Conservation (phyloP, 2,113 vertebrate genomes). For the Hypomesus transpacificus region DNA sequence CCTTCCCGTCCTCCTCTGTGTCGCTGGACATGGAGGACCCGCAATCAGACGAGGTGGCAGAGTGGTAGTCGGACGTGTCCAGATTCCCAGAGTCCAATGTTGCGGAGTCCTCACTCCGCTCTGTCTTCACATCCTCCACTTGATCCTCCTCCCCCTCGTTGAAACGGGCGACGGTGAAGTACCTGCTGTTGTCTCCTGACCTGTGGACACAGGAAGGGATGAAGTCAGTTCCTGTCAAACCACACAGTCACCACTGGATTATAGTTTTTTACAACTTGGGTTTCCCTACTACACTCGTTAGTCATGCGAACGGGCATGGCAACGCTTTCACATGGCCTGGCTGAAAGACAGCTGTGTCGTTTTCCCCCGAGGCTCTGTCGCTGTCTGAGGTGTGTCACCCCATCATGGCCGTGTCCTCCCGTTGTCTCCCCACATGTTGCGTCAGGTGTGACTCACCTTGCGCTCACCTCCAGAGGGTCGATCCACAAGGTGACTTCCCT, state of each 20-base stretch:
- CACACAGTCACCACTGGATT: not conserved
- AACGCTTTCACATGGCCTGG: not conserved
- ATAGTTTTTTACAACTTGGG: no score
- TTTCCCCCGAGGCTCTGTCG: not conserved
- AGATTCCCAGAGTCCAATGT: conserved; percentile 25
- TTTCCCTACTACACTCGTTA: no score
- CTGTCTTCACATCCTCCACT: conserved; percentile 16
- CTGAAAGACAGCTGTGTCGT: not conserved
- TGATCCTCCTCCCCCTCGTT: conserved; percentile 34
- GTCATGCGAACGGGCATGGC: no score
- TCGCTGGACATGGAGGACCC: conserved; percentile 68
- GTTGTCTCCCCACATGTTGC: no score
- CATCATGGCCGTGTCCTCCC: no score
- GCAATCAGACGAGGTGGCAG: conserved; percentile 73
- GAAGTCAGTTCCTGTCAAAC: not conserved
- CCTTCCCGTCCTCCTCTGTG: conserved; percentile 68
- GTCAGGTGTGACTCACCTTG: conserved; percentile 65
- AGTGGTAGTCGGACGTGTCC: conserved; percentile 76
- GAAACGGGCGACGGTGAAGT: conserved; percentile 68
- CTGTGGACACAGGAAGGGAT: conserved; percentile 41
- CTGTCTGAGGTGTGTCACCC: not conserved
- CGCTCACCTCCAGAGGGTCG: conserved; percentile 76
- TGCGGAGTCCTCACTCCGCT: conserved; percentile 15
- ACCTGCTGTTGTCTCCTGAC: conserved; percentile 66
- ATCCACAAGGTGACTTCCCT: conserved; percentile 75